Evolutionary conservation across 2,888 invertebrate genomes (phyloP).

Genomic region (Napeogenes inachia): DNA sequence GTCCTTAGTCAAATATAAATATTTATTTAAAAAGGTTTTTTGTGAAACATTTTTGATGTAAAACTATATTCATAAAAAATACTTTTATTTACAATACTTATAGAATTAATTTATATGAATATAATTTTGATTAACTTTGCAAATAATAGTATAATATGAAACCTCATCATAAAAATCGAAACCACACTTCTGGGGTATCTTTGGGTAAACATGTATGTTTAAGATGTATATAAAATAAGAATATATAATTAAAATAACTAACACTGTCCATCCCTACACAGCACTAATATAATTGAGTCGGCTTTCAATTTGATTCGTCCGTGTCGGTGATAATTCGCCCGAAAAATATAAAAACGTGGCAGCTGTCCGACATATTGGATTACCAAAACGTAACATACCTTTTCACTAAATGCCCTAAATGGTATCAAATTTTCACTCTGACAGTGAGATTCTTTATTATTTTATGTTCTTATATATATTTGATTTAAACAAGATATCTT

Average conservation of each 20-base stretch:
- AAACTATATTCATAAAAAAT: too few species aligned
- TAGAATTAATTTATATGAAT: too few species aligned
- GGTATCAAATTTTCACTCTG: conserved; percentile 35
- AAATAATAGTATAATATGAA: too few species aligned
- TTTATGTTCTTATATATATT: conserved; percentile 1
- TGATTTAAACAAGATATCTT: neutral
- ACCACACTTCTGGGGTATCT: too few species aligned
- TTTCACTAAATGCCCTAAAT: conserved; percentile 35
- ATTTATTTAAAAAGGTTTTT: too few species aligned
- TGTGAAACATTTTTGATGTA: too few species aligned
- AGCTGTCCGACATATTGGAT: conserved; percentile 73
- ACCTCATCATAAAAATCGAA: too few species aligned
- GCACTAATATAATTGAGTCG: conserved; percentile 73
- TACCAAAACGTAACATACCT: conserved; percentile 43
- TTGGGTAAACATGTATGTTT: too few species aligned
- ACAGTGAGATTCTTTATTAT: conserved; percentile 25
- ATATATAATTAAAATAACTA: conserved; percentile 4
- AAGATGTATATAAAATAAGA: neutral
- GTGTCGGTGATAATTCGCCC: conserved; percentile 76
- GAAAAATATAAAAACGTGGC: conserved; percentile 75
- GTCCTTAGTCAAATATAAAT: too few species aligned
- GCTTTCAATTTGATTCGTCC: conserved; percentile 77
- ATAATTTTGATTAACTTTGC: too few species aligned
- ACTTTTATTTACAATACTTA: too few species aligned
- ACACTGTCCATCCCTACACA: conserved; percentile 52